Base-by-base conservation (phyloP, 2,888 invertebrate species). In the Philhelius pedissequus region DNA sequence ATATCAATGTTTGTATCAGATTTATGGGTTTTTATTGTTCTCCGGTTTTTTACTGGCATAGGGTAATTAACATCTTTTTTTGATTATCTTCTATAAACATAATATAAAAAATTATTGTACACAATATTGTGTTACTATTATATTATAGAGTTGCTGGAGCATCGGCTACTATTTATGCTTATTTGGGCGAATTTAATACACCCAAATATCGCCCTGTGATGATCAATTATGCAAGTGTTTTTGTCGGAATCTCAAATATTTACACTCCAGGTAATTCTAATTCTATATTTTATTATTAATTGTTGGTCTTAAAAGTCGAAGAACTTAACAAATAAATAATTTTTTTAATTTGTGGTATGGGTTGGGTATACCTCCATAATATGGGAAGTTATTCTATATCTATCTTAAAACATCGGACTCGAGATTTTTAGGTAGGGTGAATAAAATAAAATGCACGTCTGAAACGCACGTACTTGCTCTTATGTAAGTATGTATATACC, bases 31-130 rank as follows among this genome's bases (percentile, higher is more conserved):
- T 93, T 93, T 88, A 92, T 94, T 13, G 82, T 92, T 22, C 86
- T 93, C 4, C 89, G 94, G 82, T 93, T 92, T 86, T 86, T 93
- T 8, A 93, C 93, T 82, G 94, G 94, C 54, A 91, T 93, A 81
- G 91, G 92, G 93, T 93, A 91, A 48, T 25, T 25, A 25, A 25
- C 13, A 22, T 25, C 2, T 13, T 0, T 1, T 20, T 22, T 22
- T 3, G 4, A 25, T 48, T 48, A 48, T 22, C 20, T 15, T 22
- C 20, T 15, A 45, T 4, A 43, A 18, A 18, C 0, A 18, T 8
- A 40, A 20, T 5, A 2, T 8, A 40, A 20, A 2, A 2, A 11
- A 20, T 18, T 9, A 45, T 45, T 8, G 11, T 18, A 48, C 7
- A 25, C 4, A 9, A 20, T 48, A 48, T 25, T 13, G 13, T 25